Base-by-base conservation (phyloP, 35 echinoderm and acorn worm species). In the Patiria miniata region DNA sequence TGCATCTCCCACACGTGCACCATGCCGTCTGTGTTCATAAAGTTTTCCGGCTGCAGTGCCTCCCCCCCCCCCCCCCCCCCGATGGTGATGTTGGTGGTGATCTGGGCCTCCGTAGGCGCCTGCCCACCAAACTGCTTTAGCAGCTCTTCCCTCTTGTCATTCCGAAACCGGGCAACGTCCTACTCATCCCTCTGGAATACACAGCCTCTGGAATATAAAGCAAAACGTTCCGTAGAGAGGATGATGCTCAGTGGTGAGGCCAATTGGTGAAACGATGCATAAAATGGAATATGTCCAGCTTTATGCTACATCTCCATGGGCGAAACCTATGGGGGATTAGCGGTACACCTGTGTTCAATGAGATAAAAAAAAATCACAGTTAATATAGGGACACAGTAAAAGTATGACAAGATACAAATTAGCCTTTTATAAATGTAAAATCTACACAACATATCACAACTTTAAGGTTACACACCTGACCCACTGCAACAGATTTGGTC, bases 241-340 rank as follows among this genome's bases (percentile, higher is more conserved):
- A 83, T 88, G 87, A 57, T 89, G 80, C 61, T 89, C 87, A 3
- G 87, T 83, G 16, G 87, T 83, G 12, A 89, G 47, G 9, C 87
- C 78, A 10, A 79, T 32, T n/a, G 1, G 47, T 36, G 8, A 89
- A 82, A 1, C 79, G 37, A 0, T 58, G 4, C 81, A 89, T 89
- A 14, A 58, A 79, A 57, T 88, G 86, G 9, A 78, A 88, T 12
- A 88, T 80, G 22, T 88, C 86, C 1, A 88, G 38, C 50, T 23
- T 78, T 51, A 56, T 52, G 19, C 14, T 17, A 5, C 17, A 29
- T 29, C 18, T 88, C 86, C 23, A 36, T 16, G 83, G 83, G 7
- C 28, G 5, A 8, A 57, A 57, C 7, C 15, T 1, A 1, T 18
- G 15, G 2, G 1, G 1, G 54, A 57, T n/a, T 18, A n/a, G 54